A percentile compares a stretch with the other conserved stretches of the same genome.
Evolutionary conservation across 1,140 invertebrate genomes (phyloP).

Genomic region (Bombus waltoni): DNA sequence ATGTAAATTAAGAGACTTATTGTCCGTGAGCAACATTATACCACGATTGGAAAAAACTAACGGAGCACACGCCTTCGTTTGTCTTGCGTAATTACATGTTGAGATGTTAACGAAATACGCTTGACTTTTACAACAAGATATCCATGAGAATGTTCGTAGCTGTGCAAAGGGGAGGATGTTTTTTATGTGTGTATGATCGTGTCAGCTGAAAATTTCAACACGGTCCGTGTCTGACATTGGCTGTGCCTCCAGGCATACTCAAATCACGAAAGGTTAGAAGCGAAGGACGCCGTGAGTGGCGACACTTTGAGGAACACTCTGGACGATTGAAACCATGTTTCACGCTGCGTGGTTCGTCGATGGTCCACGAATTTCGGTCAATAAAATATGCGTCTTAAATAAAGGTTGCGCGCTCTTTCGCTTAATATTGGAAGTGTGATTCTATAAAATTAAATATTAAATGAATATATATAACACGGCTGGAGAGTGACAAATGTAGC

Average conservation of each 20-base stretch:
- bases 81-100: conserved; percentile 4
- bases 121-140: neutral
- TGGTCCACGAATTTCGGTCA: neutral
- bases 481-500: conserved; percentile 11
- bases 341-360: neutral
- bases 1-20: neutral
- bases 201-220: conserved; percentile 16
- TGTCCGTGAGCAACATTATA: neutral
- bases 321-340: neutral
- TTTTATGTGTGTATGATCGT: too few relatives aligned
- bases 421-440: neutral
- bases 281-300: conserved; percentile 9
- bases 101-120: neutral
- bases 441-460: neutral
- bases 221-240: neutral
- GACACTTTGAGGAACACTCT: neutral
- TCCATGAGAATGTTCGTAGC: neutral
- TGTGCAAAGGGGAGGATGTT: neutral
- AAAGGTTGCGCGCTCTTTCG: neutral
- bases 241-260: neutral
- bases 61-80: neutral
- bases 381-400: neutral
- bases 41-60: neutral
- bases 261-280: conserved; percentile 25
- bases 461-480: neutral